phyloP scores from a whole-genome alignment of 2,888 invertebrate species.

The Aleiodes alternator region DNA sequence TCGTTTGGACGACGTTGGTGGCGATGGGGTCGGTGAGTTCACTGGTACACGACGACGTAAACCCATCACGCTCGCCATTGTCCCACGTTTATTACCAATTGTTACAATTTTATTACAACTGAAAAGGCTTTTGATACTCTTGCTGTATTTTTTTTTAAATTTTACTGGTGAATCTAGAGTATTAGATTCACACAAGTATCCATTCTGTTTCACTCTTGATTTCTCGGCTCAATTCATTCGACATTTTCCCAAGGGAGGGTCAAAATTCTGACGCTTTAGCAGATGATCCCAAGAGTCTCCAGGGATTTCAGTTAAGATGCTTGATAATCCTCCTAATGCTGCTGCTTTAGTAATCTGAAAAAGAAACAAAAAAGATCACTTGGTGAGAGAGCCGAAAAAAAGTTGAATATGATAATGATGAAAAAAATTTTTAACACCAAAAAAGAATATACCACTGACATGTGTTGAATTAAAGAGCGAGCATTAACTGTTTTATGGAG shows the following conservation, averaged over 20 bases:
- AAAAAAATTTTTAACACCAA: no score
- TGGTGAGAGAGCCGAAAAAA: no score
- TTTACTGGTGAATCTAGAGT: background rate
- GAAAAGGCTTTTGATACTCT: no score
- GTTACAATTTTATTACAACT: background rate
- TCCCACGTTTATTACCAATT: constrained; percentile 34
- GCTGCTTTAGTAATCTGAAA: constrained; percentile 50
- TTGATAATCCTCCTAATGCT: constrained; percentile 6
- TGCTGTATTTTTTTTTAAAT: no score
- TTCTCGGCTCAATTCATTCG: background rate
- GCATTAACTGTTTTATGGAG: background rate
- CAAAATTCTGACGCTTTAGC: background rate
- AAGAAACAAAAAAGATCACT: constrained; percentile 53
- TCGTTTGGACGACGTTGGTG: constrained; percentile 66
- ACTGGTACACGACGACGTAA: constrained; percentile 72
- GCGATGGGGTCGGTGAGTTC: constrained; percentile 65
- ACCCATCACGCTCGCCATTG: constrained; percentile 74
- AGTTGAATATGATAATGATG: no score
- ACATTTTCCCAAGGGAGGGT: constrained; percentile 4
- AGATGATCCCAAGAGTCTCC: constrained; percentile 8
- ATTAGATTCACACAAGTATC: background rate
- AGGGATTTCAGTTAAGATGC: background rate
- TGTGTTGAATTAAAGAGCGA: no score
- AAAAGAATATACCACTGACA: no score
- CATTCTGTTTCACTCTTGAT: constrained; percentile 4